Conservation (phyloP, 2,113 vertebrate genomes). For the Taxidea taxus region DNA sequence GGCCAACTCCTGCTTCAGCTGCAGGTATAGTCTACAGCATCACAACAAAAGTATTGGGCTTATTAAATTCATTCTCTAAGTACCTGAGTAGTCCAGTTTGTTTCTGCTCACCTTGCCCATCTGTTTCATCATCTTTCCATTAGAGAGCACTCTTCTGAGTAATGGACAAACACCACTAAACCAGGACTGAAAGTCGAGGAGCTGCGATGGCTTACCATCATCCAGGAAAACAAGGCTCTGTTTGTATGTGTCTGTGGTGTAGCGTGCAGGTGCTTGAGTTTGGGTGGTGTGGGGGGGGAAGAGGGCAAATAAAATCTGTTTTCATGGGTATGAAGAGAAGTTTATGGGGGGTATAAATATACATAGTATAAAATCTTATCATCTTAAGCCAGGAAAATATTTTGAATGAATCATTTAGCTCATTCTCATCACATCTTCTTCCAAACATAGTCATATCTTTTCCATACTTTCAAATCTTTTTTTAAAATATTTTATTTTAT, state of each 20-base stretch:
- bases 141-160: not conserved
- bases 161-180: not conserved
- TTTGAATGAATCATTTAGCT: not conserved
- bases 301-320: not conserved
- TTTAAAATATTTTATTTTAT: no score
- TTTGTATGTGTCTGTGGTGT: not conserved
- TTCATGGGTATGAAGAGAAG: not conserved
- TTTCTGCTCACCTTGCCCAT: not conserved
- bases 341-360: not conserved
- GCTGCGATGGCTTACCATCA: not conserved
- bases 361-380: not conserved
- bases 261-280: not conserved
- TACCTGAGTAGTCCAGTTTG: not conserved
- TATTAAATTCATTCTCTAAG: conserved; percentile 40
- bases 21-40: not conserved
- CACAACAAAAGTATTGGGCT: not conserved
- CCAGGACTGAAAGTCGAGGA: not conserved
- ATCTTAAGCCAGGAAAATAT: not conserved
- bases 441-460: not conserved
- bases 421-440: not conserved
- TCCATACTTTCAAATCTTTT: not conserved
- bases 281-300: not conserved
- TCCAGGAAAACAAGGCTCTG: not conserved
- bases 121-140: conserved; percentile 42
- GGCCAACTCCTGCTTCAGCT: conserved; percentile 6